Percentiles rank a stretch among this genome's conserved stretches.
Evolutionary conservation across 2,888 invertebrate species (phyloP).

Genomic region (Chrysopilus asiliformis): DNA sequence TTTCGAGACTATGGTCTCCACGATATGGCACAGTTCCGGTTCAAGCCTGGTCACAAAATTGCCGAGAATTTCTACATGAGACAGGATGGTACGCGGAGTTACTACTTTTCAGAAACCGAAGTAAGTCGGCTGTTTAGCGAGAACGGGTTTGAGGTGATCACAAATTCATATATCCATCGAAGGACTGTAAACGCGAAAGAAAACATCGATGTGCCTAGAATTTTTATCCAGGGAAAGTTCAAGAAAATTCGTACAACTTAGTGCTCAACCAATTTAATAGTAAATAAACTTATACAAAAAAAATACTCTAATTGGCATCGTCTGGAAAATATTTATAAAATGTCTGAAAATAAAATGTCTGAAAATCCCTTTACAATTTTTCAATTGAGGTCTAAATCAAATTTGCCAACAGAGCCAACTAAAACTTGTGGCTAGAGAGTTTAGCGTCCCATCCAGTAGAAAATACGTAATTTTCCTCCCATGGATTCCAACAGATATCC

Average conservation of each 20-base stretch:
- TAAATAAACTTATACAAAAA: no score
- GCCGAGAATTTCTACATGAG: conserved; percentile 86
- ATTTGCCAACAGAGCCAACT: no score
- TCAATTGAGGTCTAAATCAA: no score
- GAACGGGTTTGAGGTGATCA: conserved; percentile 55
- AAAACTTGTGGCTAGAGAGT: no score
- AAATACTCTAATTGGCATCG: no score
- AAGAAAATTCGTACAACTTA: conserved; percentile 38
- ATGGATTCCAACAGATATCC: conserved; percentile 20
- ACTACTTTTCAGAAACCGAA: conserved; percentile 66
- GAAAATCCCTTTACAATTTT: no score
- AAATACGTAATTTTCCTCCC: no score
- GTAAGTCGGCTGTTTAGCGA: conserved; percentile 48
- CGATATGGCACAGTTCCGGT: conserved; percentile 92
- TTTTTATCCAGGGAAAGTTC: conserved; percentile 88
- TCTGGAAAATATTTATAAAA: no score
- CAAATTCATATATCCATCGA: conserved; percentile 68
- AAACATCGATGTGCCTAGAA: conserved; percentile 76
- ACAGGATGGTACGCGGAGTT: conserved; percentile 90
- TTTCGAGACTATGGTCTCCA: conserved; percentile 90
- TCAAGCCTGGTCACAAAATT: conserved; percentile 85
- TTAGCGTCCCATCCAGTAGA: no score
- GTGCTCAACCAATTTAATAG: no score
- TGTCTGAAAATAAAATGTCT: no score
- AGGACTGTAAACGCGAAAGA: conserved; percentile 89